A percentile compares a stretch with the other conserved stretches of the same genome.
Conservation (phyloP, 2,113 vertebrate genomes). For the Cyanistes caeruleus region DNA sequence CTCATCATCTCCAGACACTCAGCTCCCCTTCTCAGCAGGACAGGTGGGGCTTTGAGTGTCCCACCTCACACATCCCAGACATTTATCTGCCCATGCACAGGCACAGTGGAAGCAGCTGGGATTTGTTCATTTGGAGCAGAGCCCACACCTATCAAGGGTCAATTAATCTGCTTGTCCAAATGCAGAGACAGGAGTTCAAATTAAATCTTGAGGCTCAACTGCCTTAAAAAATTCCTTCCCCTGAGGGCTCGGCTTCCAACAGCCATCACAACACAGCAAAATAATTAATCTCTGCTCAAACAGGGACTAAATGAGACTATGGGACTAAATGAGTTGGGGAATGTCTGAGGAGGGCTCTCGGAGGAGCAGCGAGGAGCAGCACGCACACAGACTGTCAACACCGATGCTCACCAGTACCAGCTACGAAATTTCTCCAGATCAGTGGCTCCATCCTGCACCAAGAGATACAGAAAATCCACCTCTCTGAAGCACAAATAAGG, state of each 20-base stretch:
- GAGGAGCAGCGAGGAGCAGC: not conserved
- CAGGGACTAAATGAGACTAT: not conserved
- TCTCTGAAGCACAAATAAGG: not conserved
- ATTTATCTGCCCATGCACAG: not conserved
- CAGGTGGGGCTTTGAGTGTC: not conserved
- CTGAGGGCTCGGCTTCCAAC: not conserved
- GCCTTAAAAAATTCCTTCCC: not conserved
- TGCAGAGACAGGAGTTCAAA: not conserved
- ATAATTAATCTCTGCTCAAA: not conserved
- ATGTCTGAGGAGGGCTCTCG: not conserved
- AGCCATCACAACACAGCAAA: not conserved
- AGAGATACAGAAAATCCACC: not conserved
- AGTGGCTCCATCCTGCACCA: not conserved
- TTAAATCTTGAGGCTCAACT: not conserved
- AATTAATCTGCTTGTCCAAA: not conserved
- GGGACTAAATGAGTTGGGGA: not conserved
- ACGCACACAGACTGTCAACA: not conserved
- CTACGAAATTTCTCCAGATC: not conserved
- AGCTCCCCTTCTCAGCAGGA: accelerated
- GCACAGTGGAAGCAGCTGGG: not conserved
- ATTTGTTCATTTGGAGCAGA: not conserved
- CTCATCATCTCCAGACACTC: accelerated
- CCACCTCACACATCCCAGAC: not conserved
- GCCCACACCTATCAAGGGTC: not conserved
- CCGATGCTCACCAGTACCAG: not conserved